Conservation (phyloP, 2,888 invertebrate genomes). For the Strigamia transsilvanica region DNA sequence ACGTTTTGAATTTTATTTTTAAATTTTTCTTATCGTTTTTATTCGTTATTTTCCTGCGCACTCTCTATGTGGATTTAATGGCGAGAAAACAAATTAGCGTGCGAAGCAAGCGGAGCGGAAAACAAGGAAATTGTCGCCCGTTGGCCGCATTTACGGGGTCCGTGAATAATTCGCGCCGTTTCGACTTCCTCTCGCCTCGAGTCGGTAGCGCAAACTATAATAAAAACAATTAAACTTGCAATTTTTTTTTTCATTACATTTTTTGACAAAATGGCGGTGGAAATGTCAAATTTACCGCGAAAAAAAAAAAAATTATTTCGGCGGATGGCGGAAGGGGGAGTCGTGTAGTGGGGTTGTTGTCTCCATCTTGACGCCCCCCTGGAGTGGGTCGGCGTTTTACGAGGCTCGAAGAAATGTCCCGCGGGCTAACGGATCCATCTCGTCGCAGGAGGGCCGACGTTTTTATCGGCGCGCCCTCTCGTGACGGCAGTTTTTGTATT, state of each 20-base stretch:
- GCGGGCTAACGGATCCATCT: slow-evolving; percentile 30
- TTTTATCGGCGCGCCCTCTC: slow-evolving; percentile 30
- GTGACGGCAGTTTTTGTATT: slow-evolving; percentile 26
- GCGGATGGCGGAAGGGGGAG: background rate
- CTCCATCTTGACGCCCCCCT: slow-evolving; percentile 22
- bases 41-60: background rate
- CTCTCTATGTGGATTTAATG: background rate
- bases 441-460: slow-evolving; percentile 6
- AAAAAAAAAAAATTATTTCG: background rate
- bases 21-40: too few relatives aligned
- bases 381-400: slow-evolving; percentile 23
- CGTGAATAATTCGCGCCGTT: slow-evolving; percentile 30
- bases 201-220: slow-evolving; percentile 13
- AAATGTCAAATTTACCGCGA: background rate
- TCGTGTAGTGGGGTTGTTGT: slow-evolving; percentile 19
- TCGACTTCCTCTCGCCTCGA: slow-evolving; percentile 18
- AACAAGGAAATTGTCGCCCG: slow-evolving; percentile 26
- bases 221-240: slow-evolving; percentile 2
- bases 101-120: slow-evolving; percentile 26
- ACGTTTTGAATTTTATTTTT: too few relatives aligned
- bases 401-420: slow-evolving; percentile 16
- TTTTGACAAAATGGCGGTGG: too few relatives aligned
- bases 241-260: background rate
- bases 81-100: slow-evolving; percentile 30
- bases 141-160: slow-evolving; percentile 26